Evolutionary conservation across 2,888 invertebrate species (phyloP).

Genomic region (Cloeon dipterum): DNA sequence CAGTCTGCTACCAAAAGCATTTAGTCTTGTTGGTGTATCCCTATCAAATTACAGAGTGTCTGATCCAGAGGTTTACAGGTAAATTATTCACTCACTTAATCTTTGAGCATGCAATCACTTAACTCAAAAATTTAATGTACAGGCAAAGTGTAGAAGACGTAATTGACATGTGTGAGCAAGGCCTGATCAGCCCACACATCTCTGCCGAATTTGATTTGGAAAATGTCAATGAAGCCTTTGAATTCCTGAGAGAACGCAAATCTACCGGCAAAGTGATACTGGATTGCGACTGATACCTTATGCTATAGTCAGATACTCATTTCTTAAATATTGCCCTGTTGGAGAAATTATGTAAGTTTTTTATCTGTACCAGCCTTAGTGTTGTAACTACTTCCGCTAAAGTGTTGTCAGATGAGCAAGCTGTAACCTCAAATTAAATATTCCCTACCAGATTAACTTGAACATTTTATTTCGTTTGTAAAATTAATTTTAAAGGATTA

Average conservation of each 20-base stretch:
- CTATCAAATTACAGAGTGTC: constrained; percentile 23
- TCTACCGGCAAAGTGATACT: constrained; percentile 35
- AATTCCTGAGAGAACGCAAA: constrained; percentile 28
- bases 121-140: constrained; percentile 6
- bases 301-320: too few relatives aligned
- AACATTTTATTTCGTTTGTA: too few relatives aligned
- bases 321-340: too few relatives aligned
- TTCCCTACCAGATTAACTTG: too few relatives aligned
- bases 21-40: constrained; percentile 25
- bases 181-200: constrained; percentile 31
- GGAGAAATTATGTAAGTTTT: too few relatives aligned
- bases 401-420: too few relatives aligned
- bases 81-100: constrained; percentile 9
- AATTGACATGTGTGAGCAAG: constrained; percentile 33
- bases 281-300: too few relatives aligned
- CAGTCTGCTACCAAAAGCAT: constrained; percentile 18
- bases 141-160: constrained; percentile 30
- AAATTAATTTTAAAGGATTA: too few relatives aligned
- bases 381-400: too few relatives aligned
- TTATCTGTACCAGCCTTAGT: constrained; percentile 10
- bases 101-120: neutral
- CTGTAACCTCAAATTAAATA: too few relatives aligned
- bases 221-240: constrained; percentile 33
- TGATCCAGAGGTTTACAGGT: constrained; percentile 28
- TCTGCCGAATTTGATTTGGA: constrained; percentile 28